Percentiles rank a stretch among this genome's conserved stretches.
phyloP scores from a whole-genome alignment of 2,797 vertebrate genomes.

The Brachyalestes nurse region DNA sequence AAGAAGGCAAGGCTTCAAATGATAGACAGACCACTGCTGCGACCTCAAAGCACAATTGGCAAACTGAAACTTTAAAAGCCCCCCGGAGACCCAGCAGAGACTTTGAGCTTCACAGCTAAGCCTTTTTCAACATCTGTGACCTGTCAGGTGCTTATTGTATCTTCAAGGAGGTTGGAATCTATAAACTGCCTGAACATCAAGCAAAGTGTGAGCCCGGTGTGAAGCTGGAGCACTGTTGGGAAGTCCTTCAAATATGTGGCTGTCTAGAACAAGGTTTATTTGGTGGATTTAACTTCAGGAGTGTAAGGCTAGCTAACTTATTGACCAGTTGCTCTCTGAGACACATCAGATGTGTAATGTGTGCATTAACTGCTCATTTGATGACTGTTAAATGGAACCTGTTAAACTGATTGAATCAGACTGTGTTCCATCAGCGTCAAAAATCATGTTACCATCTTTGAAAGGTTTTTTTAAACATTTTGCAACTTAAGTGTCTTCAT shows the following conservation, averaged over 20 bases:
- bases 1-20: slow-evolving; percentile 48
- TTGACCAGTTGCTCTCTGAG: not conserved
- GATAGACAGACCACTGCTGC: slow-evolving; percentile 57
- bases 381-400: too few species aligned
- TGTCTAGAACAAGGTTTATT: not conserved
- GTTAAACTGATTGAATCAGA: too few species aligned
- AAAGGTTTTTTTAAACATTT: too few species aligned
- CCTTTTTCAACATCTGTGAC: slow-evolving; percentile 5
- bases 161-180: not conserved
- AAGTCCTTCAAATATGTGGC: not conserved
- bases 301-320: not conserved
- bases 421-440: too few species aligned
- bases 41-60: slow-evolving; percentile 49
- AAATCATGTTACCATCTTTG: too few species aligned
- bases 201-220: not conserved
- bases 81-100: not conserved
- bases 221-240: not conserved
- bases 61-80: slow-evolving; percentile 47
- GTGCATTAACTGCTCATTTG: too few species aligned
- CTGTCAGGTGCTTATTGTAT: not conserved
- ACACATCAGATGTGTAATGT: too few species aligned
- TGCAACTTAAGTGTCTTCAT: too few species aligned
- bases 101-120: not conserved
- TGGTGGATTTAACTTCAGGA: not conserved
- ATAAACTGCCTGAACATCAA: not conserved